Base-by-base conservation (phyloP, 1,140 invertebrate species). In the Bombus sylvicola region DNA sequence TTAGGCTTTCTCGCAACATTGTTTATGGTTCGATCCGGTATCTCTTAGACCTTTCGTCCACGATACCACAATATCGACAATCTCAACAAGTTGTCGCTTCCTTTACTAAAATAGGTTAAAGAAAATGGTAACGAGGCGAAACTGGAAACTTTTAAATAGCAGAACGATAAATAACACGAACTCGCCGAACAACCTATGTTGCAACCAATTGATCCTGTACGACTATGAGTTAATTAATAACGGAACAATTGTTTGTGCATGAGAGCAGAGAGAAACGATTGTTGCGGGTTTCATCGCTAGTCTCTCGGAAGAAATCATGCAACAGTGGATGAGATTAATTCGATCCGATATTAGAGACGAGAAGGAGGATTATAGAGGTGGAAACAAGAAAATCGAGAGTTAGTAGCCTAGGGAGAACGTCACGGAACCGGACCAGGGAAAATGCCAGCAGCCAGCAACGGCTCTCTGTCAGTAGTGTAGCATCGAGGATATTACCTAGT, bases 401-500 rank as follows among this genome's bases (percentile, higher is more conserved):
- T 13, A n/a, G 62, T 15, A 13, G 62, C n/a, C 13, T 53, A 22
- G n/a, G 13, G n/a, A 64, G 62, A 64, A 64, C n/a, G 64, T 69
- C 34, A 83, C 43, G 81, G 81, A 83, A 77, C 68, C 73, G 81
- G 37, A 78, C 41, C 66, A 28, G 18, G 66, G 68, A 71, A 71
- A 82, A 72, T 72, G 87, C 76, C 83, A 81, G 87, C 71, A 85
- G 72, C 81, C 85, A 53, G 76, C 64, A 66, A 79, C 66, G 59
- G 75, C 47, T 82, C 43, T 73, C 75, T 34, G 88, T 77, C 59
- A 64, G 47, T 47, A 64, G 64, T 62, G 79, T 81, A 72, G 69
- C 85, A 66, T 81, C 85, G 86, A 89, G 83, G 88, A 90, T 90
- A 89, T 90, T 90, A 85, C 75, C 83, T 39, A 82, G 59, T 39